Evolutionary conservation across 2,113 vertebrate genomes (phyloP), one percentile per base, ranked within the genome.

Genomic region (Lampris incognitus): DNA sequence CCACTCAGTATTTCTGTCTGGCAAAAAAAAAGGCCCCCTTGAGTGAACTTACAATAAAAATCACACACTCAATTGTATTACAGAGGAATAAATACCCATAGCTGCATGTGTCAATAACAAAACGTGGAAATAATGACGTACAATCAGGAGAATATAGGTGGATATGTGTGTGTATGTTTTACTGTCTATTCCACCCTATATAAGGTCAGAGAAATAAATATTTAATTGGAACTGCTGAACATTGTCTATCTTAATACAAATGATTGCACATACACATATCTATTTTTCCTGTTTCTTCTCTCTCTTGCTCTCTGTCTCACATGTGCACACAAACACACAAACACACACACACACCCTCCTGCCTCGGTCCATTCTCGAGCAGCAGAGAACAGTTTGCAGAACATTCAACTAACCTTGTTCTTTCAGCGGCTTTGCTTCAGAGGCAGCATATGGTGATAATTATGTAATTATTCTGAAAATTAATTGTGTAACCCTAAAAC

Each of bases 171-270:
- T 24, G 24, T 24, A 24, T 7, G 7, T 7, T 46, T 77, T 58
- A 24, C 11, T 6, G 11, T 10, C 42, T 68, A 10, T 76, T 41
- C 60, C 6, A 56, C 24, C 66, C 41, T 10, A 40, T 54, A 10
- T 62, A 2, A 65, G 51, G 66, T 78, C 74, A 82, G 39, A 74
- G 76, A 78, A 44, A 79, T 88, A 42, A 76, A 86, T 88, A 79
- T 88, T 90, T 83, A 74, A 90, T 49, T 54, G 13, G 42, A 5
- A 1, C 52, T 13, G 11, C 73, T 70, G 60, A 60, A 72, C 60
- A 48, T 75, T 72, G 73, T 13, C 1, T n/a, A 41, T 44, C n/a
- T 60, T 24, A 66, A 64, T 74, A 64, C 13, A 78, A 82, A 85
- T 80, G 74, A 24, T 51, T 5, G 10, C 51, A 40, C 24, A 71